Base-by-base conservation (phyloP, 2,888 invertebrate genomes). In the Clunio marinus region DNA sequence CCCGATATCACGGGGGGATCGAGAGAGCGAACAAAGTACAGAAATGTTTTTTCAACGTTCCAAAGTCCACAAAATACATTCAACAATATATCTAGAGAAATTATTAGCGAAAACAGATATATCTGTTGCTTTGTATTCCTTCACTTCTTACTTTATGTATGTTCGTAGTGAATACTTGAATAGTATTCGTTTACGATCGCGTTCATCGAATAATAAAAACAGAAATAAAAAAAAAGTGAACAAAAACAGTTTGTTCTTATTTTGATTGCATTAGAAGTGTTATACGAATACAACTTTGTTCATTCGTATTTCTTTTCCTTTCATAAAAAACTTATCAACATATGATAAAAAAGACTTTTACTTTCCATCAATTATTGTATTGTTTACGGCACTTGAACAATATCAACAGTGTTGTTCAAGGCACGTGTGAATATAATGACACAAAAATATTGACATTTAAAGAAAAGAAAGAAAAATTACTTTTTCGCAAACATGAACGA, bases 101-200 rank as follows among this genome's bases (percentile, higher is more conserved):
- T 62, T 57, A 57, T 57, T 62, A 62, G 62, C 62, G 62, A 62
- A 62, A 62, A 62, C 62, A 62, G 62, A 62, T 62, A 62, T 62
- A 35, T 59, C 20, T 8, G 15, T 13, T 5, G 10, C 41, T 10
- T 15, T 2, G 41, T 41, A n/a, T n/a, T n/a, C n/a, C n/a, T n/a
- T n/a, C n/a, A n/a, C n/a, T n/a, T 41, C 41, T 41, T 10, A n/a
- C n/a, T 41, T 41, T 15, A 15, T 41, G 41, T 41, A 32, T 32
- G 10, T n/a, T 41, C 41, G 10, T 41, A n/a, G n/a, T n/a, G n/a
- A 10, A 41, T 41, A 41, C 41, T n/a, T 15, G 41, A 41, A 41
- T 32, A 32, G 4, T 32, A 7, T 4, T 41, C 41, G 41, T 41
- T 41, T 10, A 13, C 2, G 41, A n/a, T 41, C 41, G n/a, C 15